Conservation (phyloP, 2,888 invertebrate species). For the Chymomyza amoena region DNA sequence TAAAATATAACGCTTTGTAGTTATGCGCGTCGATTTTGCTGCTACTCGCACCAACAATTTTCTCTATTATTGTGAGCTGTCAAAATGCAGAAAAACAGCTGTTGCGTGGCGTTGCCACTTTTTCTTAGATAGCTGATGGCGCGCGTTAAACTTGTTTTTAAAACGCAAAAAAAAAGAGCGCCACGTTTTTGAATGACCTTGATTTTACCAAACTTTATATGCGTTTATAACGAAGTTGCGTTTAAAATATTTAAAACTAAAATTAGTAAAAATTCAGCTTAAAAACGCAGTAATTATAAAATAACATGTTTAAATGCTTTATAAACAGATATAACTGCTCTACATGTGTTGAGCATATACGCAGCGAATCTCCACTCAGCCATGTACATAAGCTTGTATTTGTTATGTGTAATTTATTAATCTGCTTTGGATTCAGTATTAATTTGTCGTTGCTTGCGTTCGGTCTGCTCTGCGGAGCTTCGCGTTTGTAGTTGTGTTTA, state of each 20-base stretch:
- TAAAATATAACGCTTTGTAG: not conserved
- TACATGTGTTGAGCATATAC: too few species aligned
- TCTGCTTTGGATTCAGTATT: conserved; percentile 49
- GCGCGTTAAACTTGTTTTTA: not conserved
- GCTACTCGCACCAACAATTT: not conserved
- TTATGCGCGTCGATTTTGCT: not conserved
- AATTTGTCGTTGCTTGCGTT: conserved; percentile 41
- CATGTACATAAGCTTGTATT: not conserved
- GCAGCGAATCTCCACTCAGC: not conserved
- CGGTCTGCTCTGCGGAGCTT: conserved; percentile 22
- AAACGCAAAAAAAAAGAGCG: not conserved
- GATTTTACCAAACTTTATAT: not conserved
- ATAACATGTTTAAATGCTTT: too few species aligned
- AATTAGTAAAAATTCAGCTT: not conserved
- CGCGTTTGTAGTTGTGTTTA: conserved; percentile 14
- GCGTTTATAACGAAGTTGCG: too few species aligned
- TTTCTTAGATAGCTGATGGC: not conserved
- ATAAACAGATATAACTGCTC: too few species aligned
- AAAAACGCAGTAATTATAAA: not conserved
- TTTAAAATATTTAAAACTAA: not conserved
- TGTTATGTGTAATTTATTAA: conserved; percentile 7
- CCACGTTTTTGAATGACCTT: not conserved
- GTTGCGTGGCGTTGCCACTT: not conserved
- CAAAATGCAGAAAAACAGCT: not conserved
- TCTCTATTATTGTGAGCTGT: not conserved